Percentiles rank a stretch among this genome's conserved stretches.
Evolutionary conservation across 2,113 vertebrate species (phyloP).

Genomic region (Mionectes macconnelli): DNA sequence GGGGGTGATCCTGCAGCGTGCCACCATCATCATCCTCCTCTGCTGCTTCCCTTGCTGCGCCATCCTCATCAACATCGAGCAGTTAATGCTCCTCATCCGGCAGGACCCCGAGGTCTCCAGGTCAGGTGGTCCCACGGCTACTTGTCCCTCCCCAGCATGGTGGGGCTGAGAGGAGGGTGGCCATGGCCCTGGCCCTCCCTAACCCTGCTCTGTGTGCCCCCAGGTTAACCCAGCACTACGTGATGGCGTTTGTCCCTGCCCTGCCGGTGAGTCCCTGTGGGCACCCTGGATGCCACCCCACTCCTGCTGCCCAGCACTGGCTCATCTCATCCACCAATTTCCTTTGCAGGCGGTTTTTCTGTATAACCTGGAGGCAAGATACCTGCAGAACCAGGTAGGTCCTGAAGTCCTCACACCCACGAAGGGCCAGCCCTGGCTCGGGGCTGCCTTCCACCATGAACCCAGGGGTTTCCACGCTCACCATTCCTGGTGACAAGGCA

Average conservation of each 20-base stretch:
- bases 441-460: not conserved
- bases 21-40: slow-evolving; percentile 82
- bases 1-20: slow-evolving; percentile 83
- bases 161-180: not conserved
- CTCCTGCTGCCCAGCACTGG: not conserved
- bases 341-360: slow-evolving; percentile 79
- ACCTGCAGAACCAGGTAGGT: slow-evolving; percentile 88
- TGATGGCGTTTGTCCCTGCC: slow-evolving; percentile 79
- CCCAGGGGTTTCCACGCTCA: not conserved
- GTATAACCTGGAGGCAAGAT: slow-evolving; percentile 79
- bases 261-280: slow-evolving; percentile 82
- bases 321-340: not conserved
- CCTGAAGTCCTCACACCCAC: fast-evolving
- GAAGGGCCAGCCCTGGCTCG: not conserved
- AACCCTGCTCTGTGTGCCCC: not conserved
- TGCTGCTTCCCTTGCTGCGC: slow-evolving; percentile 89
- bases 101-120: slow-evolving; percentile 85
- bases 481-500: fast-evolving
- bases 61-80: slow-evolving; percentile 84
- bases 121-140: slow-evolving; percentile 44
- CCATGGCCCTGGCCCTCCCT: fast-evolving
- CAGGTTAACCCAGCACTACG: slow-evolving; percentile 79
- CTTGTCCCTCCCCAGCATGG: fast-evolving
- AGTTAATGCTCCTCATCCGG: slow-evolving; percentile 75
- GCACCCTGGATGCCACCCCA: not conserved